Conservation (phyloP, 2,888 invertebrate genomes). For the Apotomis betuletana region DNA sequence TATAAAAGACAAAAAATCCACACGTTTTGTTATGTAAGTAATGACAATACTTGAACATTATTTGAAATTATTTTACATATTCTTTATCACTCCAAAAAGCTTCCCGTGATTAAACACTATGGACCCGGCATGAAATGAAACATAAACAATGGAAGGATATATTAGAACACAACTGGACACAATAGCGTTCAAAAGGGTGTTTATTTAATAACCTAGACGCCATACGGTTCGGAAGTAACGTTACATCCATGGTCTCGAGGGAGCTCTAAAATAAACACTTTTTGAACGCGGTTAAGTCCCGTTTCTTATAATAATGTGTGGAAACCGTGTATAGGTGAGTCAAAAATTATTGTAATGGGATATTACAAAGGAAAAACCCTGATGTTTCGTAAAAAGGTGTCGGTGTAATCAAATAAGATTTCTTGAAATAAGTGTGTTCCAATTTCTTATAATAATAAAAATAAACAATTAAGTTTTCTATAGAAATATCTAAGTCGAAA, state of each 20-base stretch:
- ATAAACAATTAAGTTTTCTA: not conserved
- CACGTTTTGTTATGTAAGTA: constrained; percentile 48
- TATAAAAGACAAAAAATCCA: constrained; percentile 55
- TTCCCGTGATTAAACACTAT: constrained; percentile 47
- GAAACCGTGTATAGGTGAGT: too few species aligned
- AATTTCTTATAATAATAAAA: not conserved
- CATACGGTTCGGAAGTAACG: too few species aligned
- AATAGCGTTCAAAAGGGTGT: too few species aligned
- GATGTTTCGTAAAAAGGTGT: not conserved
- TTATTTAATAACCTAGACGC: too few species aligned
- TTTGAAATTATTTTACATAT: constrained; percentile 46
- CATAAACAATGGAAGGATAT: constrained; percentile 42
- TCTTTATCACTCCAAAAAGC: constrained; percentile 18
- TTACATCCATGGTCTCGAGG: too few species aligned
- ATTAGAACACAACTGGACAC: too few species aligned
- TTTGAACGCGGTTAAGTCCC: too few species aligned
- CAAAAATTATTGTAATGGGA: too few species aligned
- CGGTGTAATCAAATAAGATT: not conserved
- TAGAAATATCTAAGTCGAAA: not conserved
- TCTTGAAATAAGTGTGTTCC: constrained; percentile 1
- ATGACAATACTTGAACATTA: constrained; percentile 48
- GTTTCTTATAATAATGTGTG: too few species aligned
- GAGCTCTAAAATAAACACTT: too few species aligned
- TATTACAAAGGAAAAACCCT: constrained; percentile 9
- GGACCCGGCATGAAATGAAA: constrained; percentile 65